phyloP scores from a whole-genome alignment of 2,888 invertebrate species.

The Ceratothoa steindachneri region DNA sequence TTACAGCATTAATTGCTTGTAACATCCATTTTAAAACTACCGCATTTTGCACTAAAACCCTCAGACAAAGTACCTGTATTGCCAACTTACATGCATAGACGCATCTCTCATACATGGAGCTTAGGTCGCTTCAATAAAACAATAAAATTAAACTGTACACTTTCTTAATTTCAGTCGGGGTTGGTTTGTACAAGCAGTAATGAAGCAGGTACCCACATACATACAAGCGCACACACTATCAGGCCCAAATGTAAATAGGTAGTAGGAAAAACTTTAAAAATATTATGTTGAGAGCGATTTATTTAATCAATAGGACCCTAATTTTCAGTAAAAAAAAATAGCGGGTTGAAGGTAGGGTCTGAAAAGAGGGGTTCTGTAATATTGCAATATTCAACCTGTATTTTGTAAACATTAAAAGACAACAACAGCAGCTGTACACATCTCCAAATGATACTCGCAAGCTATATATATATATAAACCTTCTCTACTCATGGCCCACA shows the following conservation, averaged over 20 bases:
- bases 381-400: background rate
- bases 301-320: too few species aligned
- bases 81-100: background rate
- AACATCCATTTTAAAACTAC: background rate
- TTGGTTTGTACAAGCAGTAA: background rate
- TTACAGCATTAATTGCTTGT: background rate
- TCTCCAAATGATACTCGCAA: too few species aligned
- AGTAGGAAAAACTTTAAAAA: too few species aligned
- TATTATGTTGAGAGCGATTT: too few species aligned
- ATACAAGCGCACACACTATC: too few species aligned
- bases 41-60: background rate
- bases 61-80: background rate
- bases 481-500: background rate
- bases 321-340: too few species aligned
- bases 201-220: background rate
- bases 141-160: background rate
- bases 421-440: background rate
- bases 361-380: too few species aligned
- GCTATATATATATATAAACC: too few species aligned
- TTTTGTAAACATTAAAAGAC: background rate
- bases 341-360: too few species aligned
- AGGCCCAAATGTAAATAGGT: too few species aligned
- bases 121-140: background rate
- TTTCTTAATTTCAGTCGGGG: background rate
- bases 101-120: background rate